Conservation (phyloP, 2,113 vertebrate species). For the Himantopus leucocephalus region DNA sequence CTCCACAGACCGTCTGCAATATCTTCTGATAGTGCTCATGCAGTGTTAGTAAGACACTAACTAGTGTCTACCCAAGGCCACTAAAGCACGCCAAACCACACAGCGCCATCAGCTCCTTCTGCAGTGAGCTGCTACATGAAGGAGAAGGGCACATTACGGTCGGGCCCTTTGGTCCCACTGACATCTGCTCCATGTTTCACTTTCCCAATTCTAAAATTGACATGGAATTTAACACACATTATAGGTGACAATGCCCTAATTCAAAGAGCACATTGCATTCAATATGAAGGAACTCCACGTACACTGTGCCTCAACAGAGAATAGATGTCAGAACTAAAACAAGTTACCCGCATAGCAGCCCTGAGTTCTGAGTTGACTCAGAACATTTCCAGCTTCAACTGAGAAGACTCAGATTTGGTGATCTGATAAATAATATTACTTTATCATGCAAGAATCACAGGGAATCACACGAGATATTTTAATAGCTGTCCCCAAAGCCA, state of each 20-base stretch:
- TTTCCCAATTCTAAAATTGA: background rate
- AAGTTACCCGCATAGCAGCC: background rate
- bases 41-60: background rate
- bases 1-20: background rate
- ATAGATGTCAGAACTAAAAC: background rate
- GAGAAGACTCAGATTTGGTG: background rate
- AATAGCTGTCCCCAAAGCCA: background rate
- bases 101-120: background rate
- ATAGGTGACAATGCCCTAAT: background rate
- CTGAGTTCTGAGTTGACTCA: background rate
- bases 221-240: background rate
- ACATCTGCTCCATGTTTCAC: accelerated
- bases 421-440: background rate
- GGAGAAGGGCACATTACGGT: accelerated
- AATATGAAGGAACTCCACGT: accelerated
- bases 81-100: background rate
- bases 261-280: accelerated
- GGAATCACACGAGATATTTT: background rate
- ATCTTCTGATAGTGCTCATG: background rate
- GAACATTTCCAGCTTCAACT: background rate
- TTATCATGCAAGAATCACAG: background rate
- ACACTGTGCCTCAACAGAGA: background rate
- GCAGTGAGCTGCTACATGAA: background rate
- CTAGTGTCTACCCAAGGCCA: no score
- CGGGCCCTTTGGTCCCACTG: background rate